Base-by-base conservation (phyloP, 2,113 vertebrate genomes). In the Indicator indicator region DNA sequence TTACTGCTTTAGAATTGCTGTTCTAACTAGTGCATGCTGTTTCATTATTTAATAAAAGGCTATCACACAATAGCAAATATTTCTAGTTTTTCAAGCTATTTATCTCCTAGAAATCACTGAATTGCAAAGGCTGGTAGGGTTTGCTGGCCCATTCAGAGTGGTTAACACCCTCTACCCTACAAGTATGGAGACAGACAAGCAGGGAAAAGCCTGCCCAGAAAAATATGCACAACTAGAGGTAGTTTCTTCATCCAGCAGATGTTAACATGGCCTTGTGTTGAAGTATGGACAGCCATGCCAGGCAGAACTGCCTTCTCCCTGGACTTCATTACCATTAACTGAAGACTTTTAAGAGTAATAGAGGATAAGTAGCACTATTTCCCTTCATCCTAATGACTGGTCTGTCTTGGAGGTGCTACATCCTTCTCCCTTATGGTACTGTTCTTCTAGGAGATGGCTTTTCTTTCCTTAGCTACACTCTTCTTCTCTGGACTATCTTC, bases 41-140 rank as follows among this genome's bases (percentile, higher is more conserved):
- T 95, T 91, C 65, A 54, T 80, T 83, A 50, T 65, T 95, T 83
- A 75, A 75, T 81, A 65, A 69, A 90, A 88, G 32, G 54, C 36
- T 83, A 80, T 52, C 60, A 55, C 48, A 54, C 55, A 71, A 40
- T 2, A 81, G 58, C 78, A 89, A 92, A 90, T 79, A 91, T 50
- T 65, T 5, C 21, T 50, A 58, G 36, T 60, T 65, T 91, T 77
- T 23, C 42, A 73, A 84, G 59, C n/a, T 63, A 21, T 26, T 21
- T 65, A 60, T 88, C 54, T 83, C 36, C 32, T 52, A 65, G 40
- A 89, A 85, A 91, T 59, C 12, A 92, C 15, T 64, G 46, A 52
- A 59, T 30, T 69, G 38, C 46, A 76, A 79, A 69, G 63, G 58
- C 48, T 90, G n/a, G 46, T 33, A 44, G 54, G 74, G 27, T 89